phyloP scores from a whole-genome alignment of 2,113 vertebrate species.

The Copsychus sechellarum region DNA sequence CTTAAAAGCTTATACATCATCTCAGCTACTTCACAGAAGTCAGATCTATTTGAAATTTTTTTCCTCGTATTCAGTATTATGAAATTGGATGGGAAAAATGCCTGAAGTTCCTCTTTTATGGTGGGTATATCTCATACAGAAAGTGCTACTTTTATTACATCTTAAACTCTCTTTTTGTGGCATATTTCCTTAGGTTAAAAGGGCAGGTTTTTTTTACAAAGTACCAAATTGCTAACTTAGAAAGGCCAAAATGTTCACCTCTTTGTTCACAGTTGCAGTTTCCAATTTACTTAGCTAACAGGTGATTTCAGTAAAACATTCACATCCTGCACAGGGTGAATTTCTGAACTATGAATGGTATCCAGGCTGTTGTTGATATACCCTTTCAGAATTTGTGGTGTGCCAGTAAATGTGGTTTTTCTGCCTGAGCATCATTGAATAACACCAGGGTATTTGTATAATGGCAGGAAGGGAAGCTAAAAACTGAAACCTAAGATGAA shows the following conservation, averaged over 20 bases:
- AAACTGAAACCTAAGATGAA: constrained; percentile 30
- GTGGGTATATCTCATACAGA: background rate
- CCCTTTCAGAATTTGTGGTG: background rate
- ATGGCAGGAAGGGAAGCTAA: background rate
- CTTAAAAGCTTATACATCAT: background rate
- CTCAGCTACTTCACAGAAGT: background rate
- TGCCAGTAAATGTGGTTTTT: background rate
- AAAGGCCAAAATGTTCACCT: background rate
- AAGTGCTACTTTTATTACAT: background rate
- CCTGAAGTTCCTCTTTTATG: constrained; percentile 21
- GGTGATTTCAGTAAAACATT: background rate
- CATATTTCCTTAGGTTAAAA: background rate
- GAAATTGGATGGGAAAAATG: background rate
- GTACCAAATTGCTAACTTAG: background rate
- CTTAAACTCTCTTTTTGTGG: background rate
- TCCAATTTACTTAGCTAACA: background rate
- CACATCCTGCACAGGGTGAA: background rate
- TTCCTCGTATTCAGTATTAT: background rate
- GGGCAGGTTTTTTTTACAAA: background rate
- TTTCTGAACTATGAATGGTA: background rate
- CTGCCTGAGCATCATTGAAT: background rate
- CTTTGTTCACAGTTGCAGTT: background rate
- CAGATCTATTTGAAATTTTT: background rate
- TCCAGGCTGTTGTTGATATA: background rate
- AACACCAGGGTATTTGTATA: background rate